Percentiles rank a stretch among this genome's conserved stretches.
These are phyloP conservation scores for Cacajao melanocephalus DNA, from an alignment of 2,797 vertebrate species.

Conservation along the genomic window DNA sequence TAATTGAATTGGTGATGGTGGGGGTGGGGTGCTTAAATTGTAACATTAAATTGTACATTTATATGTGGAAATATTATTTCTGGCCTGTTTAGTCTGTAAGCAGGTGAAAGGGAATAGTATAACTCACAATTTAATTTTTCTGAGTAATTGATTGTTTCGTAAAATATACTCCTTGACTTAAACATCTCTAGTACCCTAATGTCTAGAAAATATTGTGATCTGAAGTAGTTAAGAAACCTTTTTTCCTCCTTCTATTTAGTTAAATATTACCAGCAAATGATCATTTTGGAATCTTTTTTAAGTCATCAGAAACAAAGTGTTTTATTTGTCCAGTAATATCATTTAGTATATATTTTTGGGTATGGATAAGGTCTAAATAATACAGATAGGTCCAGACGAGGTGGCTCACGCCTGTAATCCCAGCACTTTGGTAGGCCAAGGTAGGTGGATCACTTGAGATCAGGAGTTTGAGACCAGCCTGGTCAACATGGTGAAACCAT, in stretches of 20 bases:
- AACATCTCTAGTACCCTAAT: not conserved
- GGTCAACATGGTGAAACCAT: not conserved
- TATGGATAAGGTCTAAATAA: not conserved
- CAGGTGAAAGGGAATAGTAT: not conserved
- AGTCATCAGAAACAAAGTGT: not conserved
- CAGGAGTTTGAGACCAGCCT: not conserved
- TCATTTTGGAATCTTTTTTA: not conserved
- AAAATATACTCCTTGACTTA: not conserved
- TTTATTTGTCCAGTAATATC: not conserved
- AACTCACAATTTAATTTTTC: not conserved
- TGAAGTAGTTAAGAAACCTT: not conserved
- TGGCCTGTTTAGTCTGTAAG: not conserved
- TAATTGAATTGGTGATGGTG: not conserved
- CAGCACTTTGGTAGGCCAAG: not conserved
- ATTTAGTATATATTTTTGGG: not conserved
- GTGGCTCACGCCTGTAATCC: not conserved
- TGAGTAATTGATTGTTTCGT: not conserved
- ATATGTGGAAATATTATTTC: conserved; percentile 26
- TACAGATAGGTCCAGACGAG: not conserved
- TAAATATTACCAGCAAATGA: conserved; percentile 29
- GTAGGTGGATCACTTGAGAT: not conserved
- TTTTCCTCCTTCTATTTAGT: not conserved
- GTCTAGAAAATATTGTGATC: not conserved
- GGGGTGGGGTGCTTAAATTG: not conserved
- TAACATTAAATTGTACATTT: conserved; percentile 6